Evolutionary conservation across 2,888 invertebrate genomes (phyloP), one percentile per base, ranked within the genome.

Genomic region (Lampropteryx suffumata): DNA sequence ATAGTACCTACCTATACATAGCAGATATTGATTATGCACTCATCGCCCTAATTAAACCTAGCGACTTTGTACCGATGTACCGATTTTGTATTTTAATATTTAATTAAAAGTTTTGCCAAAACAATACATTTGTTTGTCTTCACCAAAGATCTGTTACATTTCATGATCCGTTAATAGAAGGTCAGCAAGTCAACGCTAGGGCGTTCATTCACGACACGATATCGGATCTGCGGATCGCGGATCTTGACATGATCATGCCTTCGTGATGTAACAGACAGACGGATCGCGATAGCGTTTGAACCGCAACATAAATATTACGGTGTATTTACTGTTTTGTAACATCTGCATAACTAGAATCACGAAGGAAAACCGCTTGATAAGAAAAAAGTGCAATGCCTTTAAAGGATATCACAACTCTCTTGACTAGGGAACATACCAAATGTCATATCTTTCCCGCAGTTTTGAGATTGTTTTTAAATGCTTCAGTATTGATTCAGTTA

Each of bases 221-320:
- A 79, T 71, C 77, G 76, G 74, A 71, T 72, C 75, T 84, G 82
- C 82, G 76, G 51, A 48, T 41, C 40, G 11, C 27, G 57, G 66
- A 85, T 86, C 86, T 79, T 76, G 81, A 79, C 80, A 69, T 73
- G 76, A 79, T 73, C 73, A 67, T 75, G 35, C 21, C 35, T 24
- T 81, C 84, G 80, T 82, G 84, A 75, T 68, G 69, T 72, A 73
- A 76, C 66, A 61, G 65, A 70, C 67, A 57, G 58, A 41, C 60
- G 43, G 55, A 61, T 52, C 69, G 62, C 64, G 71, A 69, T 71
- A 64, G 55, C 62, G 59, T 64, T 61, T 64, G 61, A 70, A 62
- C 65, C 59, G 55, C 48, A 60, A 61, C 61, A 64, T 56, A 59
- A 64, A 61, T 59, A 59, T 61, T 64, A 59, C 63, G 52, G 63